These are phyloP conservation scores for Halichondria panicea DNA, from an alignment of 37 sponge, comb jelly and placozoan species.

Conservation along the genomic window DNA sequence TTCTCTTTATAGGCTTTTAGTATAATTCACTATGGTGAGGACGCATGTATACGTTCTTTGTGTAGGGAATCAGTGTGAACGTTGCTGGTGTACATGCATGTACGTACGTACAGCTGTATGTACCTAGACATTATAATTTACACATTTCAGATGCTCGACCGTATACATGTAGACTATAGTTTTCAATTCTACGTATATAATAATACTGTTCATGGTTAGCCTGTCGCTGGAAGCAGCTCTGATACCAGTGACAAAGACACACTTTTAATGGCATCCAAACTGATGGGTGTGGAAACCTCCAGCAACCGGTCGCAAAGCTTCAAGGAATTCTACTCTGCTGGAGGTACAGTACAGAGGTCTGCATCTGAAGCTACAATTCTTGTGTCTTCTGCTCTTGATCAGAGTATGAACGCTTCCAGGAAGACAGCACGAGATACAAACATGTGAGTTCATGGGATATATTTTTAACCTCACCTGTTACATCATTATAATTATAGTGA, in stretches of 20 bases:
- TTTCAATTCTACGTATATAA: not conserved
- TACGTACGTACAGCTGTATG: too few relatives aligned
- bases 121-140: not conserved
- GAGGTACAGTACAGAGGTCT: not conserved
- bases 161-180: not conserved
- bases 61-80: too few relatives aligned
- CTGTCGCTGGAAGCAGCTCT: not conserved
- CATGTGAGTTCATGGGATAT: too few relatives aligned
- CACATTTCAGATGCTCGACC: not conserved
- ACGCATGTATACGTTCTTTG: too few relatives aligned
- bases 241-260: not conserved
- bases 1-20: too few relatives aligned
- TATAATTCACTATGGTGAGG: too few relatives aligned
- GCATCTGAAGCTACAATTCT: constrained; percentile 2
- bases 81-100: too few relatives aligned
- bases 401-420: too few relatives aligned
- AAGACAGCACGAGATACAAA: too few relatives aligned
- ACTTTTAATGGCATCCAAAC: not conserved
- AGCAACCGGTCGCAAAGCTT: not conserved
- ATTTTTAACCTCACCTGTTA: too few relatives aligned
- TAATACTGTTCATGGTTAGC: not conserved
- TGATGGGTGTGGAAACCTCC: not conserved
- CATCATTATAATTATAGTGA: too few relatives aligned
- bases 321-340: not conserved
- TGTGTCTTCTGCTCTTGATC: too few relatives aligned